Evolutionary conservation across 2,113 vertebrate species (phyloP), one percentile per base, ranked within the genome.

Genomic region (Polypterus bichir): DNA sequence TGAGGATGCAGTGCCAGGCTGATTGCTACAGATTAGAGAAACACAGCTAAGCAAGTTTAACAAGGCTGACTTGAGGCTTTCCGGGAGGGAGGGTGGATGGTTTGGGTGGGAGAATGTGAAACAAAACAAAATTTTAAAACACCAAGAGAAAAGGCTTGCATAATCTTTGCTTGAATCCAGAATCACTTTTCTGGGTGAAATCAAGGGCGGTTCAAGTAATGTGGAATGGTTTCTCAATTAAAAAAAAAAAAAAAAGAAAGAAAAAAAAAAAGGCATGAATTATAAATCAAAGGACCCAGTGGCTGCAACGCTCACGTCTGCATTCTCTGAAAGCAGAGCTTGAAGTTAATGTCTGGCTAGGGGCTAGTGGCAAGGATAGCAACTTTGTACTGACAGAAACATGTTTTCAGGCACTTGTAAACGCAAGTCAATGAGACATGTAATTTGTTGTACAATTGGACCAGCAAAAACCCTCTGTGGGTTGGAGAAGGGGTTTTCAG

Each of bases 211-310:
- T 72, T 66, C 73, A 79, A 74, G 66, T 77, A 83, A 89, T 89
- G 81, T 77, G 81, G 70, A 86, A 86, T 86, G 82, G 83, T 83
- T 85, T 79, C 81, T 83, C 87, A 89, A 91, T 92, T 91, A 90
- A 87, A 91, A 76, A 60, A 62, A 49, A 62, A 64, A 66, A 8
- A 27, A n/a, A n/a, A n/a, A n/a, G n/a, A n/a, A 27, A 44, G 54
- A 46, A 52, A 66, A 6, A 45, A 49, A 71, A 72, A 68, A 65
- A 80, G 80, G 87, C 80, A 86, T 83, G 82, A 81, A 90, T 88
- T 90, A 88, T 90, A 77, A 91, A 91, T 89, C 85, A 89, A 89
- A 90, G 84, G 83, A 83, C 83, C 83, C 82, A 80, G 83, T 82
- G 86, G 83, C 81, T 62, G 66, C 59, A n/a, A 53, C 44, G 49